Conservation (phyloP, 1,140 invertebrate species). For the Camponotus vicinus region DNA sequence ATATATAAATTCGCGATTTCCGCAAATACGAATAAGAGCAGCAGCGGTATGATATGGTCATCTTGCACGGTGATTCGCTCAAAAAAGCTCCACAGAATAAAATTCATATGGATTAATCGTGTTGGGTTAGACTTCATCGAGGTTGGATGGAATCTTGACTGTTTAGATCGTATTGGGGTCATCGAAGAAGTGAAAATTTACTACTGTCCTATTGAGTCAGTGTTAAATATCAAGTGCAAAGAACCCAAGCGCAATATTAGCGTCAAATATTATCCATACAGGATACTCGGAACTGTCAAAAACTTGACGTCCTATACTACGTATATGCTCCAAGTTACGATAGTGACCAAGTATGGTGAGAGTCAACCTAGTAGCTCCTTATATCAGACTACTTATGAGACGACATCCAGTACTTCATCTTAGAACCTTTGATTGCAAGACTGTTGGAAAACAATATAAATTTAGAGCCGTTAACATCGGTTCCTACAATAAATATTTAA, state of each 20-base stretch:
- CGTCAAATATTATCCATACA: slow-evolving; percentile 82
- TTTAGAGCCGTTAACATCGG: slow-evolving; percentile 84
- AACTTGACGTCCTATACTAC: slow-evolving; percentile 91
- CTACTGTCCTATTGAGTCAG: slow-evolving; percentile 89
- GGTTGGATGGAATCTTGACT: slow-evolving; percentile 91
- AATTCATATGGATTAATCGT: slow-evolving; percentile 88
- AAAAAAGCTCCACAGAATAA: slow-evolving; percentile 89
- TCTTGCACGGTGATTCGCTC: slow-evolving; percentile 90
- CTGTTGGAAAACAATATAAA: slow-evolving; percentile 76
- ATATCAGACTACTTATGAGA: slow-evolving; percentile 91
- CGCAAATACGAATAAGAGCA: slow-evolving; percentile 88
- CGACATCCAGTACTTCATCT: slow-evolving; percentile 87
- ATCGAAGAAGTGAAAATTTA: slow-evolving; percentile 89
- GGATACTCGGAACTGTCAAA: slow-evolving; percentile 64
- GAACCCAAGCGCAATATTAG: slow-evolving; percentile 83
- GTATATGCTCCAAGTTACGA: slow-evolving; percentile 91
- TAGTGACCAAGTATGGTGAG: slow-evolving; percentile 91
- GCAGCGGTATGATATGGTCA: slow-evolving; percentile 93
- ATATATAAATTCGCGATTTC: slow-evolving; percentile 91
- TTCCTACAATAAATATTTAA: slow-evolving; percentile 68
- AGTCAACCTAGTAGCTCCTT: slow-evolving; percentile 90
- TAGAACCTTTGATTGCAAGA: slow-evolving; percentile 85
- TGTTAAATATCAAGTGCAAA: slow-evolving; percentile 85
- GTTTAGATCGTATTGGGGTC: slow-evolving; percentile 89
- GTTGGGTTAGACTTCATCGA: slow-evolving; percentile 88